phyloP scores from a whole-genome alignment of 1,140 invertebrate species.

The Halesus radiatus region DNA sequence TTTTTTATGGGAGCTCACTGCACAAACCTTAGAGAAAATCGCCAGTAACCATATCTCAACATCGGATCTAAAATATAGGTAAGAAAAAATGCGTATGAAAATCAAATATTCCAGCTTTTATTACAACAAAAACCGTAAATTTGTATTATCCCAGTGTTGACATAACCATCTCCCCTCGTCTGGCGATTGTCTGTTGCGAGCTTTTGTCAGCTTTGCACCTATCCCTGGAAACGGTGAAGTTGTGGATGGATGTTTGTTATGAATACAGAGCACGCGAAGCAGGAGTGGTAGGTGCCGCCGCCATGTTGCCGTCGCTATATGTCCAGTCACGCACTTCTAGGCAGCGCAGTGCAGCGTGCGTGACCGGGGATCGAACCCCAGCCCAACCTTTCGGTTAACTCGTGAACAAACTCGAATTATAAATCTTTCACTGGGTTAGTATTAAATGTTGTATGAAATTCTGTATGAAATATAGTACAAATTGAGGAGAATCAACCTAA shows the following conservation, averaged over 20 bases:
- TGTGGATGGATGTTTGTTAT: slow-evolving; percentile 21
- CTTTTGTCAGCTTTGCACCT: slow-evolving; percentile 2
- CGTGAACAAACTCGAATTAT: background rate
- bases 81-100: background rate
- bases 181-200: slow-evolving; percentile 9
- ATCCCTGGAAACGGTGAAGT: background rate
- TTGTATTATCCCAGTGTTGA: background rate
- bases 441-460: too few species aligned
- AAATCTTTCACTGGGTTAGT: too few species aligned
- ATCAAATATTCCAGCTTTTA: background rate
- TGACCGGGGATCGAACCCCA: background rate
- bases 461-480: too few species aligned
- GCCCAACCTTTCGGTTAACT: background rate
- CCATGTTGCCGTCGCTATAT: background rate
- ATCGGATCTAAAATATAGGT: too few species aligned
- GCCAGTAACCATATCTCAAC: too few species aligned
- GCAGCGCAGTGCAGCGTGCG: background rate
- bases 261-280: slow-evolving; percentile 3
- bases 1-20: too few species aligned
- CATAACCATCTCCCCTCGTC: background rate
- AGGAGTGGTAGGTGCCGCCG: slow-evolving; percentile 9
- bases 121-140: background rate
- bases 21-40: too few species aligned
- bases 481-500: too few species aligned
- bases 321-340: slow-evolving; percentile 13